Evolutionary conservation across 2,113 vertebrate genomes (phyloP), one percentile per base, ranked within the genome.

Genomic region (Chaetops frenatus): DNA sequence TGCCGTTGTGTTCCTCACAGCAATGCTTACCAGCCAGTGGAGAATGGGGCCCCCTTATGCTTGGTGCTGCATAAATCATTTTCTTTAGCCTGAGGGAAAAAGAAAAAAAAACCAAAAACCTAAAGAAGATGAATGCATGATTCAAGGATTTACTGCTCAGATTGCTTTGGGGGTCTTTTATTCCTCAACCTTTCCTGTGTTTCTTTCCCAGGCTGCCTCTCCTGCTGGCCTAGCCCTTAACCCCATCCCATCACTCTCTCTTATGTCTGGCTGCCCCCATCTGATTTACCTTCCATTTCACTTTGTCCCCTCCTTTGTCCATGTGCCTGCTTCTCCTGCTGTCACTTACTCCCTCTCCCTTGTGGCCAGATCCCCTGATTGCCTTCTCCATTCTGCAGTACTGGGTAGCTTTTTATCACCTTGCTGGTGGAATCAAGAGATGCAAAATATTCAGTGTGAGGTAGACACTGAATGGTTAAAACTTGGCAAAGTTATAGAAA

Each of bases 381-480:
- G 88, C 88, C 69, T 93, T 94, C 76, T 93, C 61, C 67, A 57
- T 88, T 92, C 93, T 84, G 76, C 51, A 6, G 3, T 92, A 88
- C 86, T 78, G 95, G 95, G 86, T 96, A 93, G 88, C 88, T 97
- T 97, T 97, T 92, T 83, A 96, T 93, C 95, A 95, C 92, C 95
- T 96, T 96, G 85, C 93, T 95, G 95, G 93, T 94, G 61, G 95
- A 96, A 96, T 96, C 94, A 97, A 93, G 92, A 97, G 95, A 97
- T 96, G 95, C 95, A 97, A 97, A 97, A 96, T 96, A 94, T 96
- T 92, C 95, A 97, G 95, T 60, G 95, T 97, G 95, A 94, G 88
- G 92, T 93, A 96, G 95, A 95, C 94, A 94, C 94, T 58, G 90
- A 97, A 96, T 96, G 95, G 96, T 97, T 96, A 96, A 97, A 97